Evolutionary conservation across 2,888 invertebrate genomes (phyloP), one percentile per base, ranked within the genome.

Genomic region (Pherbina coryleti): DNA sequence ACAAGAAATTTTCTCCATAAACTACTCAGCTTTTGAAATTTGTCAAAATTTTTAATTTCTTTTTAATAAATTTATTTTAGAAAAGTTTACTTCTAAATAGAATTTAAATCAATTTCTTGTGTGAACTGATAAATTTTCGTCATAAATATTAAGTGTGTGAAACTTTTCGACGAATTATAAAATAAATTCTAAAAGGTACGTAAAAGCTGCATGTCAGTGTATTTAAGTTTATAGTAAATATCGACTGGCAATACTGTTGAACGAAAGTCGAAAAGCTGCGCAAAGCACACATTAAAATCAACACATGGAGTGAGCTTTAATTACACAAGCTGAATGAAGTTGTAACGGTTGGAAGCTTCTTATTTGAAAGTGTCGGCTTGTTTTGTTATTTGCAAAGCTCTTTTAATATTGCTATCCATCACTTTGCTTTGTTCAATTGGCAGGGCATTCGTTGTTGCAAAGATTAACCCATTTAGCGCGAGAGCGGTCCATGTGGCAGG

Each of bases 101-200:
- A 25, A 17, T 25, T 28, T 14, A 14, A 8, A 34, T 28, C 28
- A 34, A 34, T 28, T 31, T 64, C 5, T 19, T 64, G 17, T 62
- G 3, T 28, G n/a, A 25, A 25, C 17, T 34, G n/a, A 34, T n/a
- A 64, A 64, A 60, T 60, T 19, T 28, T 44, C 11, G 44, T 44
- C 17, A 31, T 64, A n/a, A n/a, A 64, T 31, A 34, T 62, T 62
- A 25, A 11, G 11, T 44, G 44, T 44, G 44, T 44, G 60, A 34
- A 34, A 34, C 34, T 34, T 34, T n/a, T 31, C 62, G 22, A 31
- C 28, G 28, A 55, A 62, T 62, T 34, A 14, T 11, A 31, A 1
- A 28, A n/a, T 31, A 64, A 64, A 64, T 64, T 64, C 64, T 5
- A 64, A n/a, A 64, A 64, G 64, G 64, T 64, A 44, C 11, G 44